Evolutionary conservation across 1,140 invertebrate genomes (phyloP).

Genomic region (Limonius californicus): DNA sequence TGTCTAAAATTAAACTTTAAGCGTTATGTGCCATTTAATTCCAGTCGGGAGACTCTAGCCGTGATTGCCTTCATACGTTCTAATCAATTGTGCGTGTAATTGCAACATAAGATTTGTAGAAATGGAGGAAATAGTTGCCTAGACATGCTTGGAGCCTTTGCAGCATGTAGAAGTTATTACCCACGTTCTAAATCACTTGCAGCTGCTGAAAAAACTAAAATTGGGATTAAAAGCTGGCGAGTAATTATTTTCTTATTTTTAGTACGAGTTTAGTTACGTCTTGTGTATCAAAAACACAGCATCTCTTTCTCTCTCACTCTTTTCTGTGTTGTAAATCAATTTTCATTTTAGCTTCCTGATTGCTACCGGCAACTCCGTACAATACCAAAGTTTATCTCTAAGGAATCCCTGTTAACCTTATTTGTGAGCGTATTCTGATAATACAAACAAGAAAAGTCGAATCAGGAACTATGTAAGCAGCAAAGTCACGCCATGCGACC

Average conservation of each 20-base stretch:
- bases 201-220: too few relatives aligned
- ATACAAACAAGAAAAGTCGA: slow-evolving; percentile 1
- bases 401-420: background rate
- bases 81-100: slow-evolving; percentile 12
- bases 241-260: too few relatives aligned
- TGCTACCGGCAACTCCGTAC: too few relatives aligned
- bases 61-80: slow-evolving; percentile 9
- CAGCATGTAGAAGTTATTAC: background rate
- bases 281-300: too few relatives aligned
- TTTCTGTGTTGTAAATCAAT: too few relatives aligned
- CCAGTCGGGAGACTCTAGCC: background rate
- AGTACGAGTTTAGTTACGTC: too few relatives aligned
- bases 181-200: too few relatives aligned
- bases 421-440: background rate
- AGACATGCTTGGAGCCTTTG: background rate
- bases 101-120: slow-evolving; percentile 2
- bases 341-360: too few relatives aligned
- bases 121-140: background rate
- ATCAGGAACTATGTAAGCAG: background rate
- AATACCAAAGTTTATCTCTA: background rate
- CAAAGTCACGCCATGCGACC: background rate
- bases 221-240: too few relatives aligned
- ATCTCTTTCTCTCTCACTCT: too few relatives aligned
- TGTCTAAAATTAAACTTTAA: slow-evolving; percentile 10
- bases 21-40: slow-evolving; percentile 1